Conservation (phyloP, 2,888 invertebrate genomes). For the Polietes domitor region DNA sequence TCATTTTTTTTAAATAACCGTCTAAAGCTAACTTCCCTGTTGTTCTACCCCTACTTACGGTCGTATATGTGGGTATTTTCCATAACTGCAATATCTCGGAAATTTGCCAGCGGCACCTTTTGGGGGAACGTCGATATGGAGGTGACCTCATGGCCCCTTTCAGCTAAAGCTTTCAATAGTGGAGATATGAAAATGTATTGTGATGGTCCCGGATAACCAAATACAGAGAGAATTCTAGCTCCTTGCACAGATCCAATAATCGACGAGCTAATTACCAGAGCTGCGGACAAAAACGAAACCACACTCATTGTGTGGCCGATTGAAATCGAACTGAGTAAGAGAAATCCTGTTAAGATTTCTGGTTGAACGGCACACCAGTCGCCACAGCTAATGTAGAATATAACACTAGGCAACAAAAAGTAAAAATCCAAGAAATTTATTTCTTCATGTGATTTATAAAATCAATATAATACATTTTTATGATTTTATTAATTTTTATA, state of each 20-base stretch:
- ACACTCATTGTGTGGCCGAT: not conserved
- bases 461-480: too few species aligned
- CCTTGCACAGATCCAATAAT: not conserved
- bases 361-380: too few species aligned
- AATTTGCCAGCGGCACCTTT: slow-evolving; percentile 72
- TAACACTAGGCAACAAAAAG: too few species aligned
- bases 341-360: too few species aligned
- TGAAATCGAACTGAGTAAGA: too few species aligned
- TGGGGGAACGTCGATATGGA: slow-evolving; percentile 75
- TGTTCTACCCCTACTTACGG: too few species aligned
- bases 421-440: too few species aligned
- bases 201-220: slow-evolving; percentile 53
- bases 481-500: too few species aligned
- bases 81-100: slow-evolving; percentile 69
- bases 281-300: not conserved
- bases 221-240: slow-evolving; percentile 52
- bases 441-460: too few species aligned
- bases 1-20: too few species aligned
- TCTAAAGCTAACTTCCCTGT: too few species aligned
- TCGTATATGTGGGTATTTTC: slow-evolving; percentile 42
- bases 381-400: too few species aligned
- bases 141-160: slow-evolving; percentile 78
- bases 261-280: not conserved
- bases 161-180: slow-evolving; percentile 75
- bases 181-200: slow-evolving; percentile 72